phyloP scores from a whole-genome alignment of 2,888 invertebrate species.

The Agrochola circellaris region DNA sequence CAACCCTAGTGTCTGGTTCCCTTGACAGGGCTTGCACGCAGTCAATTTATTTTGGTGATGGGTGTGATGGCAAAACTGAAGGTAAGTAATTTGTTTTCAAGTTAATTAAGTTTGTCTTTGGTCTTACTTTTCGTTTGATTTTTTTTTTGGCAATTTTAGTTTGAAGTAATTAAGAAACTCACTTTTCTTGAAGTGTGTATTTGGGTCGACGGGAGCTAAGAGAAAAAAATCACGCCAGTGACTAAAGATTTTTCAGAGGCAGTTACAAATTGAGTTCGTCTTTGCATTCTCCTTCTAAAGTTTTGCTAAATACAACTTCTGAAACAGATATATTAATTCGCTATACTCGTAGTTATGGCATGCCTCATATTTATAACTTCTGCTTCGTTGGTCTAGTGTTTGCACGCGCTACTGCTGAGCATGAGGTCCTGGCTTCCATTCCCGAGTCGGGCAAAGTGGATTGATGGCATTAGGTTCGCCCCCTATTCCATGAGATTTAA shows the following conservation, averaged over 20 bases:
- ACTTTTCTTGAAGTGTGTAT: neutral
- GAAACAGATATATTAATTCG: neutral
- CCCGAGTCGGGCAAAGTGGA: too few relatives aligned
- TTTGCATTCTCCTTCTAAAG: neutral
- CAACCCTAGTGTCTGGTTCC: constrained; percentile 5
- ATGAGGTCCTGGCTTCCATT: too few relatives aligned
- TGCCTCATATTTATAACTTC: neutral
- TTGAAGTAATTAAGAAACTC: constrained; percentile 1
- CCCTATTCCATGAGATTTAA: too few relatives aligned
- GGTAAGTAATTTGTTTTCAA: constrained; percentile 17
- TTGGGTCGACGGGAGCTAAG: neutral
- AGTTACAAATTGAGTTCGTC: neutral
- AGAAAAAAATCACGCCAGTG: neutral
- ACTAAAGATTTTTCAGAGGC: neutral
- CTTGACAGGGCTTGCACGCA: neutral
- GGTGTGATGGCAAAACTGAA: neutral
- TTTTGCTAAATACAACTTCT: neutral
- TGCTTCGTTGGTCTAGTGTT: too few relatives aligned
- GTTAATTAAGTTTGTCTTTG: constrained; percentile 25
- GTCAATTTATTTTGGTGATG: neutral
- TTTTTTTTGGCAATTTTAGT: neutral
- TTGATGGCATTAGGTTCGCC: too few relatives aligned
- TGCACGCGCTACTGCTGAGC: neutral
- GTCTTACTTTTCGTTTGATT: neutral
- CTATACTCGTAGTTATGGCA: neutral